Evolutionary conservation across 1,140 invertebrate genomes (phyloP).

Genomic region (Bombus turneri): DNA sequence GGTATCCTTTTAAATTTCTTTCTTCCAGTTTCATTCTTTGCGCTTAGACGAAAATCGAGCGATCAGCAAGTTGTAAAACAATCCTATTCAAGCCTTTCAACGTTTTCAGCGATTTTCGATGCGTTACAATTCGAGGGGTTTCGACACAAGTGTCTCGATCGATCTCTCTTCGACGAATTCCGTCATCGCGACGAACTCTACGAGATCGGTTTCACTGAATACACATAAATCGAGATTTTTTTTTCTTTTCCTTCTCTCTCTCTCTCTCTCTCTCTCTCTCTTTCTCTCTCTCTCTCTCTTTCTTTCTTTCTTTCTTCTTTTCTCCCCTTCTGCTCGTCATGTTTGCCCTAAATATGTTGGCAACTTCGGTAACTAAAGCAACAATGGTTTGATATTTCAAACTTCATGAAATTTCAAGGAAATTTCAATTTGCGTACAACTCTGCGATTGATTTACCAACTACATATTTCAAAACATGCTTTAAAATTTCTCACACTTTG

Average conservation of each 20-base stretch:
- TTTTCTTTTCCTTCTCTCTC: no score
- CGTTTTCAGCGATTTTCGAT: not conserved
- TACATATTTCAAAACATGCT: no score
- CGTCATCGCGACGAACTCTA: not conserved
- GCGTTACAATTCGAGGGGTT: not conserved
- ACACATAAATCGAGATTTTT: no score
- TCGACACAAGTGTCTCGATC: constrained; percentile 1
- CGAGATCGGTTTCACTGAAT: not conserved
- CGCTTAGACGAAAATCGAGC: not conserved
- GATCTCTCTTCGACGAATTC: not conserved
- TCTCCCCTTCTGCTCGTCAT: not conserved
- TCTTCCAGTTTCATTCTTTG: not conserved
- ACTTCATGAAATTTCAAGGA: not conserved
- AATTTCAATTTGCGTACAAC: not conserved
- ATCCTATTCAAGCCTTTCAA: not conserved
- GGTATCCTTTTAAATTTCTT: not conserved
- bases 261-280: no score
- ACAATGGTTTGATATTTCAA: constrained; percentile 5
- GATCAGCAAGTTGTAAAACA: not conserved
- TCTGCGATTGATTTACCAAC: no score
- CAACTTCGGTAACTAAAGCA: not conserved
- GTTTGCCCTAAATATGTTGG: not conserved
- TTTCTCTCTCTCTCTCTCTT: accelerated
- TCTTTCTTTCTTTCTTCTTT: no score
- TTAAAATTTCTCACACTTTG: no score